These are phyloP conservation scores for Platynereis dumerilii DNA, from an alignment of 2,888 invertebrate species.

Conservation along the genomic window DNA sequence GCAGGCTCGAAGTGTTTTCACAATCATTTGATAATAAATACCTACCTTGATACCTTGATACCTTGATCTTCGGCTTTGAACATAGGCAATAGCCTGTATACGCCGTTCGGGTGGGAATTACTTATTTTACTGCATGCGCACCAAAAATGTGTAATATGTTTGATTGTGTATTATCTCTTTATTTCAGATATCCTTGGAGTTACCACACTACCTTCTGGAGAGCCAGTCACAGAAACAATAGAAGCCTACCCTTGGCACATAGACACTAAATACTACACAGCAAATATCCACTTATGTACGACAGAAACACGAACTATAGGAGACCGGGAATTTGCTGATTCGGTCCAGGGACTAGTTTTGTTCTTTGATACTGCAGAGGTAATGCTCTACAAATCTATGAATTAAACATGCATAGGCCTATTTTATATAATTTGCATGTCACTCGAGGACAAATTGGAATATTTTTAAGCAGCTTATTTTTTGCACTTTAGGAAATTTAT, in stretches of 20 bases:
- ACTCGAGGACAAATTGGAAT: background rate
- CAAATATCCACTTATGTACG: constrained; percentile 70
- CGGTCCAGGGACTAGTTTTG: constrained; percentile 71
- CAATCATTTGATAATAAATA: too few relatives aligned
- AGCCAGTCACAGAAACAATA: constrained; percentile 33
- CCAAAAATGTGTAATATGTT: too few relatives aligned
- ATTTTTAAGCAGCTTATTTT: background rate
- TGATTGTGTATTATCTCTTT: too few relatives aligned
- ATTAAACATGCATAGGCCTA: too few relatives aligned
- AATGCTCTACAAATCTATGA: constrained; percentile 7
- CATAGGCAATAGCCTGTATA: too few relatives aligned
- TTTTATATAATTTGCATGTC: too few relatives aligned
- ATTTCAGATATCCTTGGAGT: background rate
- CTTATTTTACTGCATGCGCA: too few relatives aligned
- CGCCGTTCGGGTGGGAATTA: too few relatives aligned
- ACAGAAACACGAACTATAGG: constrained; percentile 66
- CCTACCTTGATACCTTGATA: too few relatives aligned
- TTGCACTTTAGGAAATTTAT: too few relatives aligned
- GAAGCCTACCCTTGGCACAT: constrained; percentile 64
- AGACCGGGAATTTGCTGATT: constrained; percentile 61
- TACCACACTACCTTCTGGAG: constrained; percentile 29
- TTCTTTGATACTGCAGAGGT: constrained; percentile 71
- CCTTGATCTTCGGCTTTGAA: too few relatives aligned
- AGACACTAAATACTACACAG: constrained; percentile 76
- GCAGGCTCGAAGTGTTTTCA: too few relatives aligned